Percentiles rank a stretch among this genome's conserved stretches.
phyloP scores from a whole-genome alignment of 2,797 vertebrate genomes.

The Crocodylus rhombifer region DNA sequence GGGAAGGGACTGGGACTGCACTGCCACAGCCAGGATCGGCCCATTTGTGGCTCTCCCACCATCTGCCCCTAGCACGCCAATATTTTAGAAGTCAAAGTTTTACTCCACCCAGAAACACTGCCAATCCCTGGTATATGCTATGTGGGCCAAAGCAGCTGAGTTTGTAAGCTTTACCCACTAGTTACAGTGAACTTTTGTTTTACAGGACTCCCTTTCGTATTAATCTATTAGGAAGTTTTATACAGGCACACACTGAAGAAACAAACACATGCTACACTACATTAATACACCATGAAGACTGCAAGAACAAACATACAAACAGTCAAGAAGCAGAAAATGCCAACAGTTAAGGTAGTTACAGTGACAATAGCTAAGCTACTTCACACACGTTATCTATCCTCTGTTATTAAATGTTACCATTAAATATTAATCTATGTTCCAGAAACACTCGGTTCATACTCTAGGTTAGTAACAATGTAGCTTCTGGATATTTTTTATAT shows the following conservation, averaged over 20 bases:
- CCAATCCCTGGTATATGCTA: not conserved
- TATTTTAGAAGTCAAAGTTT: no score
- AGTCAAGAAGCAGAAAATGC: not conserved
- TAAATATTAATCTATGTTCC: slow-evolving; percentile 7
- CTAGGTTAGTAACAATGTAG: not conserved
- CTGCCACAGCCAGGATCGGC: no score
- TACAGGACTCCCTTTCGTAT: not conserved
- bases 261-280: not conserved
- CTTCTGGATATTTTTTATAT: not conserved
- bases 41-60: no score
- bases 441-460: not conserved
- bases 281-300: rapidly evolving
- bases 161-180: not conserved
- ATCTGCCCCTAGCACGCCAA: no score
- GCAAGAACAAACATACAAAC: not conserved
- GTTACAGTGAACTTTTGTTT: not conserved
- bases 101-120: no score
- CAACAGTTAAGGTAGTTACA: not conserved
- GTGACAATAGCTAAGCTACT: not conserved
- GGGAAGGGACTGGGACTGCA: no score
- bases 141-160: not conserved
- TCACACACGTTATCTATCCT: not conserved
- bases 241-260: not conserved
- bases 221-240: not conserved
- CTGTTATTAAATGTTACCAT: not conserved